phyloP scores from a whole-genome alignment of 2,113 vertebrate species.

The Nestor notabilis region DNA sequence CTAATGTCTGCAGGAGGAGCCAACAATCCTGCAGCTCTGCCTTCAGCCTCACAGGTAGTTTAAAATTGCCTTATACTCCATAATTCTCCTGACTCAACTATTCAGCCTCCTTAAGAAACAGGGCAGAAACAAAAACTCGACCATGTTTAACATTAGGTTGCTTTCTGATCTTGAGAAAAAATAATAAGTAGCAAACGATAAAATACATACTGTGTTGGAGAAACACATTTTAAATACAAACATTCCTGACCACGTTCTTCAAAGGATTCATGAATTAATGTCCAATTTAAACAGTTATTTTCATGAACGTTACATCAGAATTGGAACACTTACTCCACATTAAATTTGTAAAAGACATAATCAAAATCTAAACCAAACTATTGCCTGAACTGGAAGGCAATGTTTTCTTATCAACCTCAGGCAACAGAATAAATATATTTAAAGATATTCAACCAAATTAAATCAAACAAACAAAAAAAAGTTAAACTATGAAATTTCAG shows the following conservation, averaged over 20 bases:
- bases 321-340: neutral
- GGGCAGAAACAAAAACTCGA: neutral
- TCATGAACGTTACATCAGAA: neutral
- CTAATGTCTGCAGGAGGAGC: constrained; percentile 37
- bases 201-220: neutral
- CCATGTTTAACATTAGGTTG: neutral
- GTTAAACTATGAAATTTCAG: neutral
- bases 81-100: neutral
- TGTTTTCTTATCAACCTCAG: neutral
- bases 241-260: neutral
- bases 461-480: neutral
- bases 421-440: neutral
- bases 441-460: neutral
- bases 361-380: neutral
- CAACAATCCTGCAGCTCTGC: constrained; percentile 25
- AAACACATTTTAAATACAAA: constrained; percentile 12
- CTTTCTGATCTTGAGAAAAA: neutral
- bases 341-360: neutral
- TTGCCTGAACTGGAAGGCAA: neutral
- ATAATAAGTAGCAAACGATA: neutral
- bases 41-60: constrained; percentile 34
- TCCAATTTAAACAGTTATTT: constrained; percentile 4
- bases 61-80: neutral
- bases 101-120: neutral
- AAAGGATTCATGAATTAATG: neutral